phyloP scores from a whole-genome alignment of 2,888 invertebrate genomes.

The Tenodera sinensis region DNA sequence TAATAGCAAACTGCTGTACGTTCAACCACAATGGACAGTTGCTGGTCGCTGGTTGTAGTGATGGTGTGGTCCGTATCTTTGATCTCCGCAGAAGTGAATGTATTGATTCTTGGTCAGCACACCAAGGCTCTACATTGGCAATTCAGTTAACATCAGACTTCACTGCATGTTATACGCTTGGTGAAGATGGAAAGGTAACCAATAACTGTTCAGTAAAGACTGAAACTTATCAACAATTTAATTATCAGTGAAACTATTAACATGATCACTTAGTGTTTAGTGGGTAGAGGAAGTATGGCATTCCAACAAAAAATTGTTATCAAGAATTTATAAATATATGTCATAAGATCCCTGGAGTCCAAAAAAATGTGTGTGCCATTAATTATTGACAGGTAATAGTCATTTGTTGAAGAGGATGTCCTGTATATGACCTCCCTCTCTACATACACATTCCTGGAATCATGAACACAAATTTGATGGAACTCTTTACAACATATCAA shows the following conservation, averaged over 20 bases:
- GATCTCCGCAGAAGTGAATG: conserved; percentile 54
- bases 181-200: conserved; percentile 53
- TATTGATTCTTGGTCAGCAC: conserved; percentile 53
- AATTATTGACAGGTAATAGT: too few species aligned
- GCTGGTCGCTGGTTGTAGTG: conserved; percentile 54
- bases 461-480: too few species aligned
- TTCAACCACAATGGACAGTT: conserved; percentile 59
- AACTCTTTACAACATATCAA: too few species aligned
- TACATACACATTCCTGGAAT: too few species aligned
- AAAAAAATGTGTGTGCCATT: too few species aligned
- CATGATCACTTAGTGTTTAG: too few species aligned
- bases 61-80: conserved; percentile 55
- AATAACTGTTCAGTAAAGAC: conserved; percentile 25
- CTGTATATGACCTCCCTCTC: too few species aligned
- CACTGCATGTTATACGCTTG: conserved; percentile 54
- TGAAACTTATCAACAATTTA: neutral
- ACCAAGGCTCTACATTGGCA: conserved; percentile 52
- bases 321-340: too few species aligned
- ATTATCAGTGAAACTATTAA: neutral
- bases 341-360: too few species aligned
- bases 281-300: too few species aligned
- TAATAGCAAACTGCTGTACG: conserved; percentile 49
- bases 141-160: conserved; percentile 54
- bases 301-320: too few species aligned
- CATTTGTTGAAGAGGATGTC: too few species aligned